phyloP scores from a whole-genome alignment of 2,113 vertebrate species.

The Tupaia tana region DNA sequence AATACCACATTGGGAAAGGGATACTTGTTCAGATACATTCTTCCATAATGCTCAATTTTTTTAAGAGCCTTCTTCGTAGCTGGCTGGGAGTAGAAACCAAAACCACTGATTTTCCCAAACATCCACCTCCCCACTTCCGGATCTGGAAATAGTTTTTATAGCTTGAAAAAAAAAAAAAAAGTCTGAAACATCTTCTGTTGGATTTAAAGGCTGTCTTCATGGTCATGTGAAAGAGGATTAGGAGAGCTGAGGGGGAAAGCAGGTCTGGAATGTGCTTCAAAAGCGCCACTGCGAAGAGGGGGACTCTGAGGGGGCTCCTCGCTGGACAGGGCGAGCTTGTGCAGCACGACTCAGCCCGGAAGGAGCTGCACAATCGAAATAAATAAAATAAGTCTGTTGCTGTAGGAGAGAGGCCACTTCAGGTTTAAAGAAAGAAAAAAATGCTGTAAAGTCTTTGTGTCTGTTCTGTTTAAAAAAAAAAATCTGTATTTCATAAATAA shows the following conservation, averaged over 20 bases:
- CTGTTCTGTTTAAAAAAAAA: background rate
- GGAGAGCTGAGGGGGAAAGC: background rate
- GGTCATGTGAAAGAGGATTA: conserved; percentile 33
- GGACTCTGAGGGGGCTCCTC: no score
- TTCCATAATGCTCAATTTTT: background rate
- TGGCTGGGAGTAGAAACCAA: background rate
- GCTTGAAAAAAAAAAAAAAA: conserved; percentile 43
- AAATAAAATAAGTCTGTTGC: background rate
- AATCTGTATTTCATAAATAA: background rate
- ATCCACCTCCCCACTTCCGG: background rate
- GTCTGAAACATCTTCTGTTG: conserved; percentile 40
- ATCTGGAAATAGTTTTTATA: conserved; percentile 45
- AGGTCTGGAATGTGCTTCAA: background rate
- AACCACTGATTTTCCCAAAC: conserved; percentile 28
- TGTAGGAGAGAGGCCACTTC: background rate
- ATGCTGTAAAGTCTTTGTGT: background rate
- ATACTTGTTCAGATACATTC: background rate
- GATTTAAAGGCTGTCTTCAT: background rate
- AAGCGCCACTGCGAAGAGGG: background rate
- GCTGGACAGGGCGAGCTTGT: background rate
- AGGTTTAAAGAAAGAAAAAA: background rate
- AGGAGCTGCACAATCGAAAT: background rate
- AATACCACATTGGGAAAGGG: background rate
- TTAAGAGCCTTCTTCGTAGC: background rate
- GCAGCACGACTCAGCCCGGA: background rate